These are phyloP conservation scores for Drosophila jambulina DNA, from an alignment of 1,140 invertebrate genomes.

Conservation along the genomic window DNA sequence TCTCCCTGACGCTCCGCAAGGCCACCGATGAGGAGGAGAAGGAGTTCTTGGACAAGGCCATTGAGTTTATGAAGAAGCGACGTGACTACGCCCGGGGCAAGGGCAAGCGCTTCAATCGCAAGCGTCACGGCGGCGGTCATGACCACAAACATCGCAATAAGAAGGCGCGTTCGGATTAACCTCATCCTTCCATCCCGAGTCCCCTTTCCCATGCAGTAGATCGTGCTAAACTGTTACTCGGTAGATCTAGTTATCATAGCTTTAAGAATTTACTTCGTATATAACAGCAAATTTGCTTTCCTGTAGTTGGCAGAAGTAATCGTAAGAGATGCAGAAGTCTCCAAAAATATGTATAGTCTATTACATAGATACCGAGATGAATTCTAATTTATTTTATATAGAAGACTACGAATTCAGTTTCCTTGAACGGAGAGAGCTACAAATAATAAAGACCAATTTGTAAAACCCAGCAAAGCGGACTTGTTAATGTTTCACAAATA, in stretches of 20 bases:
- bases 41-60: slow-evolving; percentile 88
- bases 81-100: slow-evolving; percentile 86
- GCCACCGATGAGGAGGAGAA: slow-evolving; percentile 90
- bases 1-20: slow-evolving; percentile 87
- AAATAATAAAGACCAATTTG: slow-evolving; percentile 57
- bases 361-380: slow-evolving; percentile 60
- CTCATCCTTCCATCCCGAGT: slow-evolving; percentile 23
- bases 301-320: slow-evolving; percentile 20
- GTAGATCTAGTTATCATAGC: slow-evolving; percentile 51
- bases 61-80: slow-evolving; percentile 87
- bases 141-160: slow-evolving; percentile 66
- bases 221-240: slow-evolving; percentile 34
- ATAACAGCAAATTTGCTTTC: slow-evolving; percentile 16
- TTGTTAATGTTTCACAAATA: background rate
- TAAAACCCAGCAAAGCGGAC: slow-evolving; percentile 13
- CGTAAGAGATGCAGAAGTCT: slow-evolving; percentile 24
- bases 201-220: slow-evolving; percentile 22
- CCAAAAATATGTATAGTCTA: slow-evolving; percentile 56
- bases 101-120: slow-evolving; percentile 78
- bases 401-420: slow-evolving; percentile 45
- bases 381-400: slow-evolving; percentile 65
- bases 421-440: slow-evolving; percentile 25
- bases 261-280: slow-evolving; percentile 42
- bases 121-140: slow-evolving; percentile 75
- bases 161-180: slow-evolving; percentile 59